Evolutionary conservation across 2,113 vertebrate genomes (phyloP), one percentile per base, ranked within the genome.

Genomic region (Nothocercus julius): DNA sequence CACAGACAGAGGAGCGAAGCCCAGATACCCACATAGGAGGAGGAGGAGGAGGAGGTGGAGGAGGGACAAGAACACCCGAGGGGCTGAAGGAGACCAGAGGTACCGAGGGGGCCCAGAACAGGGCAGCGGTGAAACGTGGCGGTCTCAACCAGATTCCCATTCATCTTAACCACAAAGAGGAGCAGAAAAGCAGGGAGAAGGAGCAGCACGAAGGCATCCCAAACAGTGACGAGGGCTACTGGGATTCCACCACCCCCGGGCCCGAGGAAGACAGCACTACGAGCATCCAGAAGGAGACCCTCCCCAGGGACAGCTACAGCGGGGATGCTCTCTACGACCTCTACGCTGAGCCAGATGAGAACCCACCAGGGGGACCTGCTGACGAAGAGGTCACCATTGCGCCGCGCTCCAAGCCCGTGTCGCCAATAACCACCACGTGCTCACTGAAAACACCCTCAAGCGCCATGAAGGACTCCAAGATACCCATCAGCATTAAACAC

Each of bases 161-260:
- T 30, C 98, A 98, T 24, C 98, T 97, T 85, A 97, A 93, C 70
- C 97, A 97, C 59, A 97, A 98, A 94, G 98, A 98, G 47, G 98
- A 98, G 28, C 95, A 98, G 27, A 98, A 98, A 40, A 89, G 84
- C 69, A 93, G 82, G 40, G 97, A 97, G 74, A 98, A 98, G 93
- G 99, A 99, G 72, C 98, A 97, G 27, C 98, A 97, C 1, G 98
- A 99, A 79, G 97, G 94, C 3, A 72, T 98, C 15, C 98, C 98
- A 22, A 99, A 97, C 84, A 98, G 99, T 0, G 99, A 99, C 0
- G 99, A 99, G 95, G 99, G 99, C 72, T 99, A 99, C 97, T 99
- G 99, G 99, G 99, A 99, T 94, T 99, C 99, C 32, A 98, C 98
- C 38, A 98, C 99, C 4, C 99, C 99, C 1, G 99, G 98, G 64